Conservation (phyloP, 2,888 invertebrate species). For the Rugalucina vietnamica region DNA sequence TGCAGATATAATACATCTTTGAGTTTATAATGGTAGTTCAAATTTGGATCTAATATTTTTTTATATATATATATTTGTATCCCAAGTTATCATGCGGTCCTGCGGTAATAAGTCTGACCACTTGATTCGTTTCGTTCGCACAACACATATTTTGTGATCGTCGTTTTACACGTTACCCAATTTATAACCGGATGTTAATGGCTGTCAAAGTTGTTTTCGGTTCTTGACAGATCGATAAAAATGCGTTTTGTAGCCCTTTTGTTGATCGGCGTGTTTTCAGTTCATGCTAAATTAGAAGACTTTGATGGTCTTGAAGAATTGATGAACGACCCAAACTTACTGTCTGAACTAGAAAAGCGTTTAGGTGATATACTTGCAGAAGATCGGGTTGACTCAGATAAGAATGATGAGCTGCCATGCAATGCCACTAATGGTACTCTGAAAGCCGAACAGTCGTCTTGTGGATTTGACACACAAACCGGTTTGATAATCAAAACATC, state of each 20-base stretch:
- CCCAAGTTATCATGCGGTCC: no score
- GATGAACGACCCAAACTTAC: conserved; percentile 61
- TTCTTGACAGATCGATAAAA: conserved; percentile 16
- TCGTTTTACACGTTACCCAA: background rate
- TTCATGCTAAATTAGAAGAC: conserved; percentile 30
- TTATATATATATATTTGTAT: no score
- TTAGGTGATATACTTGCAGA: conserved; percentile 47
- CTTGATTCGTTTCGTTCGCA: no score
- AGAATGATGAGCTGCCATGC: conserved; percentile 24
- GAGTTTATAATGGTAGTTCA: no score
- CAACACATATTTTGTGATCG: no score
- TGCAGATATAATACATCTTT: no score
- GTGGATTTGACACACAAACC: conserved; percentile 49
- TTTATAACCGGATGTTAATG: conserved; percentile 40
- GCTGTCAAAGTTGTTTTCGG: background rate
- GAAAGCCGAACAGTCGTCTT: conserved; percentile 20
- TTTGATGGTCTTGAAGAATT: conserved; percentile 49
- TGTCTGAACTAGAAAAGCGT: conserved; percentile 64
- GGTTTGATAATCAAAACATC: conserved; percentile 72
- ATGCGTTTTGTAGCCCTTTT: conserved; percentile 35
- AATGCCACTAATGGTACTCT: conserved; percentile 38
- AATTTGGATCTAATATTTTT: no score
- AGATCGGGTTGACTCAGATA: background rate
- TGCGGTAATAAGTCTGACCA: no score
- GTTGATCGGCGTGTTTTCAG: background rate